Base-by-base conservation (phyloP, 2,113 vertebrate species). In the Epinephelus fuscoguttatus region DNA sequence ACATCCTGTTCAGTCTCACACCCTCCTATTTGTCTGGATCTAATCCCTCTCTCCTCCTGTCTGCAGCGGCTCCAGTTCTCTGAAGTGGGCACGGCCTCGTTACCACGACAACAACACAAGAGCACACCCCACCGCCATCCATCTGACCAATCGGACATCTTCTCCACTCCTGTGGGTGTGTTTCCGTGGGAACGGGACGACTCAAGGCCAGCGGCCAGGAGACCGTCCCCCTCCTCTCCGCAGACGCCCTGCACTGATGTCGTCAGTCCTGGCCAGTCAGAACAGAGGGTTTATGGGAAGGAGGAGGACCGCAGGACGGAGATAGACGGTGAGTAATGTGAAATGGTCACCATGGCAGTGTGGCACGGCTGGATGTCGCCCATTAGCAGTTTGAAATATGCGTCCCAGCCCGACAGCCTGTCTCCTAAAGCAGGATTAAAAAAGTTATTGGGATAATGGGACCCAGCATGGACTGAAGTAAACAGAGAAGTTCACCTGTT, bases 101-200 rank as follows among this genome's bases (percentile, higher is more conserved):
- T 90, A 61, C 89, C 93, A 59, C 91, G 78, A 82, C 94, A 92
- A 40, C 93, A 83, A 37, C 71, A 90, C 64, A 93, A 84, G 82
- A 85, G 79, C 83, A 87, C 94, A 18, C 91, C 93, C 75, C 66
- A 82, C 33, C 88, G 81, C 19, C 93, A 87, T 21, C 62, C 88
- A 0, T 71, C 84, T 0, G 8, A 91, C 81, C 94, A 94, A 78
- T 87, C 89, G 0, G 94, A 95, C 1, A 21, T 49, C 62, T 92
- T 91, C 69, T 91, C 92, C 33, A 90, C 94, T 68, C 88, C 93
- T n/a, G 84, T 69, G 33, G 88, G 92, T 61, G 80, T 53, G 67
- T 96, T 96, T 95, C 95, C 96, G 0, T 96, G 96, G 95, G 96
- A 96, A 89, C 93, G 92, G 42, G 91, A 93, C 42, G 90, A 95